These are phyloP conservation scores for Drosophila pandora DNA, from an alignment of 1,140 invertebrate species.

Conservation along the genomic window DNA sequence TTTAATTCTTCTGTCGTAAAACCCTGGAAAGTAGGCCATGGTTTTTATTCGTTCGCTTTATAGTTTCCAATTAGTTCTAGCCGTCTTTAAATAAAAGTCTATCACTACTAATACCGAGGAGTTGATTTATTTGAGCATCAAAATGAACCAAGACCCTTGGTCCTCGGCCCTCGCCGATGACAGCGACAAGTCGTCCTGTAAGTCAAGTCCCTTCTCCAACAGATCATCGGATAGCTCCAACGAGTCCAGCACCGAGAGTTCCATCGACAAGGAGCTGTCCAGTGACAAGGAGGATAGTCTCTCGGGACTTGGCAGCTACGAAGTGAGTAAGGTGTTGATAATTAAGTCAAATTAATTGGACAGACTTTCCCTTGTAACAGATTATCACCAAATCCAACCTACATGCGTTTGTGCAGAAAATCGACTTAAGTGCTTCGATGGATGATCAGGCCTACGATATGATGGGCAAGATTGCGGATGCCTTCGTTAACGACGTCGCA, in stretches of 20 bases:
- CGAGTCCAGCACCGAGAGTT: constrained; percentile 2
- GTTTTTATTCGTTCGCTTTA: background rate
- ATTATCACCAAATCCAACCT: constrained; percentile 38
- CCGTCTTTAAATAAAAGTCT: background rate
- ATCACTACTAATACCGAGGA: background rate
- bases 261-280: background rate
- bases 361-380: background rate
- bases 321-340: constrained; percentile 22
- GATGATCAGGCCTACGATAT: constrained; percentile 55
- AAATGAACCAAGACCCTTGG: background rate
- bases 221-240: constrained; percentile 33
- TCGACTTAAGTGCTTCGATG: constrained; percentile 27
- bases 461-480: constrained; percentile 38
- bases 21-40: constrained; percentile 17
- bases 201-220: constrained; percentile 14
- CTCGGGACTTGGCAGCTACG: constrained; percentile 10
- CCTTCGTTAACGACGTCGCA: constrained; percentile 39
- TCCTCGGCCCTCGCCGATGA: constrained; percentile 10
- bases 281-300: constrained; percentile 21
- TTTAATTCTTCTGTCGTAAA: background rate
- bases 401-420: constrained; percentile 29
- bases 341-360: background rate
- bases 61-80: constrained; percentile 43
- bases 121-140: constrained; percentile 16
- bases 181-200: constrained; percentile 40